Conservation (phyloP, 92 coral and sea anemone genomes). For the Palythoa grandis region DNA sequence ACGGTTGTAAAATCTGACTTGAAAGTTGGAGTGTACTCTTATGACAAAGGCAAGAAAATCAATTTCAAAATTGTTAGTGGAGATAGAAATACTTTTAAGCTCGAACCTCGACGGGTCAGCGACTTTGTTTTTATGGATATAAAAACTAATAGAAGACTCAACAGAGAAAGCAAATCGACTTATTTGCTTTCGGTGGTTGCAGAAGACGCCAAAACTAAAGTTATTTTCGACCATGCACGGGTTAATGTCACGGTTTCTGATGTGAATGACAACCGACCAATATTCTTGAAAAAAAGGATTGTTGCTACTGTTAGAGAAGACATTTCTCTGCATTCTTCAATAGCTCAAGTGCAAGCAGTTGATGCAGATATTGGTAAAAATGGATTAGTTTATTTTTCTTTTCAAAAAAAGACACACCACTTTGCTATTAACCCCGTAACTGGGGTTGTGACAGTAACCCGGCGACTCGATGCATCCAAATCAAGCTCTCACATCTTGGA, state of each 20-base stretch:
- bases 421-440: slow-evolving; percentile 85
- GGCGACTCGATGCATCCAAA: slow-evolving; percentile 60
- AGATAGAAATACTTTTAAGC: slow-evolving; percentile 64
- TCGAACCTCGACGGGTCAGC: slow-evolving; percentile 65
- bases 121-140: slow-evolving; percentile 88
- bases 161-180: slow-evolving; percentile 69
- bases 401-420: slow-evolving; percentile 62
- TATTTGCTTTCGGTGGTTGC: slow-evolving; percentile 78
- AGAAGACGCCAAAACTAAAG: slow-evolving; percentile 58
- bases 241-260: slow-evolving; percentile 78
- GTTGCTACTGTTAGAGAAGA: slow-evolving; percentile 72
- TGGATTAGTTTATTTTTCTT: slow-evolving; percentile 90
- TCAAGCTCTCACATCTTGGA: slow-evolving; percentile 60
- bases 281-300: slow-evolving; percentile 62
- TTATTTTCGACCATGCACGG: slow-evolving; percentile 70
- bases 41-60: slow-evolving; percentile 55
- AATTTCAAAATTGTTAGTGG: slow-evolving; percentile 72
- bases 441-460: slow-evolving; percentile 83
- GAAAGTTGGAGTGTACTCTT: slow-evolving; percentile 92
- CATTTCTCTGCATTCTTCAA: slow-evolving; percentile 79
- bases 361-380: slow-evolving; percentile 81
- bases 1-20: slow-evolving; percentile 77
- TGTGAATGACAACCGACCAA: slow-evolving; percentile 79
- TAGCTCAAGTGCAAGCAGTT: slow-evolving; percentile 72
- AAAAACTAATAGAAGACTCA: slow-evolving; percentile 61